These are phyloP conservation scores for Formica exsecta DNA, from an alignment of 1,140 invertebrate genomes.

Conservation along the genomic window DNA sequence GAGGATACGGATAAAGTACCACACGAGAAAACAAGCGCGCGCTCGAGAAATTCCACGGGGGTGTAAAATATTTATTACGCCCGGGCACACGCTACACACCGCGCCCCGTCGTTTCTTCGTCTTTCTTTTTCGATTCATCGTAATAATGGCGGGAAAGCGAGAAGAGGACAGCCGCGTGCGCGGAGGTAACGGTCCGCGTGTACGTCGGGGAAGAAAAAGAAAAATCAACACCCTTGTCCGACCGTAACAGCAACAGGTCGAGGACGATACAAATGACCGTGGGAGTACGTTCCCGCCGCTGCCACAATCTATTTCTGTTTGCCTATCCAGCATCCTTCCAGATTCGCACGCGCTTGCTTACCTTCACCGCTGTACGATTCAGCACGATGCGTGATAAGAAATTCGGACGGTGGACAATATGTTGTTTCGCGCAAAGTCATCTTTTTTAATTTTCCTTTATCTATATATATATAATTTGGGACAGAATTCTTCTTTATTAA, in stretches of 20 bases:
- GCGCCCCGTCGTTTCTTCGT: neutral
- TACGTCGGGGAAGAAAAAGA: conserved; percentile 8
- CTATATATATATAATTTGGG: too few species aligned
- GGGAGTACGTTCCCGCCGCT: conserved; percentile 47
- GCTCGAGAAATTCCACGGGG: conserved; percentile 22
- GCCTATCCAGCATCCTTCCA: neutral
- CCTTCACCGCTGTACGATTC: neutral
- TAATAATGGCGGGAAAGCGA: conserved; percentile 59
- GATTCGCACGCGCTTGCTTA: neutral
- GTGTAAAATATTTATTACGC: conserved; percentile 71
- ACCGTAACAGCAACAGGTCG: conserved; percentile 69
- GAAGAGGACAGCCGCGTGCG: neutral
- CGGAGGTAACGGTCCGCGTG: neutral
- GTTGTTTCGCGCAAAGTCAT: neutral
- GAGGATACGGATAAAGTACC: neutral
- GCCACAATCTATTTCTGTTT: conserved; percentile 67
- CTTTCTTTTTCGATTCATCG: conserved; percentile 15
- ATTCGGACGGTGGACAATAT: neutral
- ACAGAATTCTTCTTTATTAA: too few species aligned
- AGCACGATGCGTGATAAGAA: neutral
- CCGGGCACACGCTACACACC: neutral
- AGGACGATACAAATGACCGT: conserved; percentile 72
- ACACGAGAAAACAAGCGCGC: conserved; percentile 16
- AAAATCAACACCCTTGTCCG: conserved; percentile 63
- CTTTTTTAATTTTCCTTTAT: neutral